Evolutionary conservation across 2,888 invertebrate species (phyloP), one percentile per base, ranked within the genome.

Genomic region (Lucinisca nassula): DNA sequence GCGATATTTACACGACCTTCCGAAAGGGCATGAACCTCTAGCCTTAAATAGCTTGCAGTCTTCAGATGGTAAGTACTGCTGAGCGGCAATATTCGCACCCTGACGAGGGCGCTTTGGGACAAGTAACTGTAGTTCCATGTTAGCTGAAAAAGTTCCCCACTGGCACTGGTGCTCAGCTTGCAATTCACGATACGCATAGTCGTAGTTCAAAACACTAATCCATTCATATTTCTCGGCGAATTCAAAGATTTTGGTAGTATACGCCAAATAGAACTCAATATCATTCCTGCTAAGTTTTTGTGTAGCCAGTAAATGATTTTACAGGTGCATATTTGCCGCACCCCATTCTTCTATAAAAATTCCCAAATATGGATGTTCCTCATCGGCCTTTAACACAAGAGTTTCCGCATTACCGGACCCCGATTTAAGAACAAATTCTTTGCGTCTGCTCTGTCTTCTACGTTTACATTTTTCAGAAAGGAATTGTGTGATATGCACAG

Each of bases 41-140:
- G 85, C 85, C 45, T 85, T 85, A 51, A 81, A 81, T 21, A 85
- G 74, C 27, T 51, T 75, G 40, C 77, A 77, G 21, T 81, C 81
- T 55, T 85, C 80, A n/a, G 72, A 12, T 32, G 21, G n/a, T 72
- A n/a, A 38, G 27, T 3, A 21, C 3, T 17, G 24, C 38, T 85
- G 38, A 30, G 27, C 10, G 30, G 8, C 30, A 30, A 30, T 10
- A 27, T 61, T 24, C 27, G 24, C 32, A 21, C 27, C 27, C n/a
- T 17, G 70, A 24, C 30, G 24, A 14, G 38, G 21, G 10, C 80
- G 76, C 67, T 80, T 85, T 0, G 76, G 77, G 0, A 72, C 72
- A 0, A 85, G 73, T 85, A 6, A 73, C 85, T 85, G 82, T 24
- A 85, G 27, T 27, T 86, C 79, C 86, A 86, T 86, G 27, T 86